Evolutionary conservation across 2,888 invertebrate species (phyloP).

Genomic region (Plutella xylostella): DNA sequence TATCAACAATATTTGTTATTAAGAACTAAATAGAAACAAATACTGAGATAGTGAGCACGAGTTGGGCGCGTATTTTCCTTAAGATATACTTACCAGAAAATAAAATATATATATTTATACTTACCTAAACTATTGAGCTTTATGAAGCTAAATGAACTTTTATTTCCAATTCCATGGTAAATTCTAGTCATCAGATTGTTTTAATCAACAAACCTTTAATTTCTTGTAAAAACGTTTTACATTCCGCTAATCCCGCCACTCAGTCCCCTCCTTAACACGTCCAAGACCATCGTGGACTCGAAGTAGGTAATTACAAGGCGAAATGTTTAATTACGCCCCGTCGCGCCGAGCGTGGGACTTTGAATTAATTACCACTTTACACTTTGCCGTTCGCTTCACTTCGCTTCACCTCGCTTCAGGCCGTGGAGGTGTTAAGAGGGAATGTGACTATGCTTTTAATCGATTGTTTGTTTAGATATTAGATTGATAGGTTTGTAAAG

Average conservation of each 20-base stretch:
- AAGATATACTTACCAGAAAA: not conserved
- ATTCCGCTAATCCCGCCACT: not conserved
- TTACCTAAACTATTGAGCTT: no score
- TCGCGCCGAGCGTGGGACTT: conserved; percentile 26
- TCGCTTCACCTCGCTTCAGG: no score
- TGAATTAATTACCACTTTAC: conserved; percentile 61
- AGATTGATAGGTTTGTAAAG: no score
- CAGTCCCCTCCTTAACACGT: not conserved
- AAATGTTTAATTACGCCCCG: conserved; percentile 63
- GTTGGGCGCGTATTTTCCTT: not conserved
- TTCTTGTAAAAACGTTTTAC: no score
- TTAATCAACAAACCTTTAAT: not conserved
- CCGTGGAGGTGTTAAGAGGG: not conserved
- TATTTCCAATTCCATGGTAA: no score
- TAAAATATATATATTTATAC: not conserved
- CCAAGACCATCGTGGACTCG: conserved; percentile 33
- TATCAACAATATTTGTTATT: no score
- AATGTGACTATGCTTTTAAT: not conserved
- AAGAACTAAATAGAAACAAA: no score
- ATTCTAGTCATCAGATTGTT: not conserved
- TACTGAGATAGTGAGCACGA: no score
- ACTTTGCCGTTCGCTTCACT: conserved; percentile 19
- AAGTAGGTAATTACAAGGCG: conserved; percentile 64
- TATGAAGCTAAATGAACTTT: no score
- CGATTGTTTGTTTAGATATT: no score